Evolutionary conservation across 2,888 invertebrate species (phyloP).

Genomic region (Spialia ferax): DNA sequence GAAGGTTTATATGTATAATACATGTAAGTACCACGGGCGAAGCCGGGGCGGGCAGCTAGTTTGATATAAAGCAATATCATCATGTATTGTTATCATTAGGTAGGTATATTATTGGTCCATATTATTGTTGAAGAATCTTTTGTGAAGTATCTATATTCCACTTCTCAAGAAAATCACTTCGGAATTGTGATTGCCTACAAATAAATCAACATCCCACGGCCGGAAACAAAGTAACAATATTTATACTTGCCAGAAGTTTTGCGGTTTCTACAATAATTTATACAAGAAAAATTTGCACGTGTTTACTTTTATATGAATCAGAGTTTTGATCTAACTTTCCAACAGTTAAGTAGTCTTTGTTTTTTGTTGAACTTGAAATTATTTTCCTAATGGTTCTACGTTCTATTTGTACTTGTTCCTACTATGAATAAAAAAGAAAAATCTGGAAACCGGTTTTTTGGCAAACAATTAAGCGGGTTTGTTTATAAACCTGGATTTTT

Average conservation of each 20-base stretch:
- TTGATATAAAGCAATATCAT: too few relatives aligned
- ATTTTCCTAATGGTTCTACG: too few relatives aligned
- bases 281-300: constrained; percentile 2
- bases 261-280: not conserved
- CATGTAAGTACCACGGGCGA: too few relatives aligned
- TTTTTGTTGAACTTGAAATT: not conserved
- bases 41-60: too few relatives aligned
- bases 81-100: too few relatives aligned
- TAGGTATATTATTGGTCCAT: too few relatives aligned
- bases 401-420: too few relatives aligned
- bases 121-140: not conserved
- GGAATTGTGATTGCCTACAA: not conserved
- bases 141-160: not conserved
- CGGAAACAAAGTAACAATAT: constrained; percentile 26
- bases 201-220: constrained; percentile 1
- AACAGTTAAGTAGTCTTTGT: not conserved
- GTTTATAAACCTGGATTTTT: too few relatives aligned
- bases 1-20: too few relatives aligned
- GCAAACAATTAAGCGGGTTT: too few relatives aligned
- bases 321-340: not conserved
- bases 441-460: too few relatives aligned
- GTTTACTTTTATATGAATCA: not conserved
- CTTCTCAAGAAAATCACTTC: not conserved
- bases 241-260: constrained; percentile 19
- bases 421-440: too few relatives aligned